Conservation (phyloP, 2,113 vertebrate genomes). For the Cynoglossus semilaevis region DNA sequence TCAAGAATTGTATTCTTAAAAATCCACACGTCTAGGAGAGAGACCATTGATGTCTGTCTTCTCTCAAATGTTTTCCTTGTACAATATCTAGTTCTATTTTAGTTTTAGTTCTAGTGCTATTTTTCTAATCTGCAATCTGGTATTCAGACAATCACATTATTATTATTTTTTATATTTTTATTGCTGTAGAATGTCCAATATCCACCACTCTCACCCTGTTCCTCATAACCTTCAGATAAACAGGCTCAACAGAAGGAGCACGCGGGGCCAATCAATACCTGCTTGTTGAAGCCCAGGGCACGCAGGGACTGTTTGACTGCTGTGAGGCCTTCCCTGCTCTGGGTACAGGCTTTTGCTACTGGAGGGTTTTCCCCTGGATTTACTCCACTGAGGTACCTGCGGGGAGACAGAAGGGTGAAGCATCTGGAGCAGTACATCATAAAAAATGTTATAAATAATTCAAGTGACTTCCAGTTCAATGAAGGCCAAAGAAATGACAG, state of each 20-base stretch:
- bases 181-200: not conserved
- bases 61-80: not conserved
- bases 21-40: not conserved
- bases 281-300: constrained; percentile 83
- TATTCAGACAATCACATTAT: too few species aligned
- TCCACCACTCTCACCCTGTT: constrained; percentile 9
- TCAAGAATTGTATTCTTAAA: not conserved
- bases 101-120: too few species aligned
- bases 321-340: constrained; percentile 82
- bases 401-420: constrained; percentile 10
- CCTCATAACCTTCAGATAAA: constrained; percentile 22
- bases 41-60: too few species aligned
- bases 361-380: constrained; percentile 58
- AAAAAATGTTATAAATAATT: not conserved
- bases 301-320: constrained; percentile 84
- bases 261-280: constrained; percentile 75
- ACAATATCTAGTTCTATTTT: too few species aligned
- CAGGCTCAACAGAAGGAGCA: not conserved
- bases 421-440: not conserved
- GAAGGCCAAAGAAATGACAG: too few species aligned
- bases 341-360: constrained; percentile 65
- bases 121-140: too few species aligned
- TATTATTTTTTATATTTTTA: too few species aligned
- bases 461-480: too few species aligned
- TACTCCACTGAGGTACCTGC: constrained; percentile 81